Percentiles rank a stretch among this genome's conserved stretches.
Evolutionary conservation across 2,888 invertebrate species (phyloP).

Genomic region (Hypena proboscidalis): DNA sequence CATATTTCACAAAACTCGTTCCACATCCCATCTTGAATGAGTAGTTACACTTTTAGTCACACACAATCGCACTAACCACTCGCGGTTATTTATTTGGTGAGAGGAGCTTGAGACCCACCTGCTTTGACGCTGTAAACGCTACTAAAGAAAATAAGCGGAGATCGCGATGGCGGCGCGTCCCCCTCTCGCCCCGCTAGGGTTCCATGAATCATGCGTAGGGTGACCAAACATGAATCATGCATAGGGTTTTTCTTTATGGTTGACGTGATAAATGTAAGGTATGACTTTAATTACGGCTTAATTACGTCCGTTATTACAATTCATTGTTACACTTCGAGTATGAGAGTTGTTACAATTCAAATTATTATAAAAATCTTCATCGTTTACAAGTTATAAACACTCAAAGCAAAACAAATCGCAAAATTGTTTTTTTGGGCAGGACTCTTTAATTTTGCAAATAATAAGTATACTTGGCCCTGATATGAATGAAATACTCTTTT

Average conservation of each 20-base stretch:
- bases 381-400: too few relatives aligned
- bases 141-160: slow-evolving; percentile 70
- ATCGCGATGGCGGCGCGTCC: slow-evolving; percentile 75
- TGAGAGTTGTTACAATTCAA: too few relatives aligned
- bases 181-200: slow-evolving; percentile 48
- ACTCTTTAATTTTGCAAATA: too few relatives aligned
- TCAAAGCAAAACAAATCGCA: too few relatives aligned
- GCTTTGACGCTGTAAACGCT: slow-evolving; percentile 58
- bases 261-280: too few relatives aligned
- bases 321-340: too few relatives aligned
- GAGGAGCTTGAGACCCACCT: slow-evolving; percentile 42
- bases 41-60: slow-evolving; percentile 75
- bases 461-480: too few relatives aligned
- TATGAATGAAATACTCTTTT: too few relatives aligned
- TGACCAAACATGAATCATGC: slow-evolving; percentile 40
- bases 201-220: slow-evolving; percentile 58
- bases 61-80: slow-evolving; percentile 74
- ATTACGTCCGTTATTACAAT: too few relatives aligned
- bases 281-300: too few relatives aligned
- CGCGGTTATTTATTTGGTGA: slow-evolving; percentile 62
- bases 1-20: slow-evolving; percentile 92
- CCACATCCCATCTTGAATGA: slow-evolving; percentile 87
- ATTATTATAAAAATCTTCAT: too few relatives aligned
- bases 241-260: slow-evolving; percentile 35
- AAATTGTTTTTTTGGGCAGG: too few relatives aligned